These are phyloP conservation scores for Siderastrea radians DNA, from an alignment of 92 coral and sea anemone species.

Conservation along the genomic window DNA sequence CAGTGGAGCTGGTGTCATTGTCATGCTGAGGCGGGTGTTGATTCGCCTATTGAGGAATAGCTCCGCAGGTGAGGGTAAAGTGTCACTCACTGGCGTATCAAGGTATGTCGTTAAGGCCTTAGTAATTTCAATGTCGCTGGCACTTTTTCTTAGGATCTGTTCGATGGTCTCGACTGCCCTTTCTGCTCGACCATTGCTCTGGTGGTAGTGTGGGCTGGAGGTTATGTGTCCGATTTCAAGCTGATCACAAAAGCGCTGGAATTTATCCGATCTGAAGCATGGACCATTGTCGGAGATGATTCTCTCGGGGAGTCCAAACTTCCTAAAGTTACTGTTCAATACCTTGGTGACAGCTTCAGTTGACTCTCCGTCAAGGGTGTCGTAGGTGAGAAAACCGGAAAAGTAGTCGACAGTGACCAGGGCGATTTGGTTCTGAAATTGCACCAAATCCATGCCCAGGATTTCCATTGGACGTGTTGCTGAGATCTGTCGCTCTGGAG, in stretches of 20 bases:
- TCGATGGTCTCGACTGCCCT: constrained; percentile 53
- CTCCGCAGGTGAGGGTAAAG: constrained; percentile 67
- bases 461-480: constrained; percentile 80
- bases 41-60: constrained; percentile 64
- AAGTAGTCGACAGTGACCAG: constrained; percentile 71
- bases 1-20: constrained; percentile 70
- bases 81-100: constrained; percentile 69
- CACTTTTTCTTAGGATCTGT: constrained; percentile 53
- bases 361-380: constrained; percentile 34
- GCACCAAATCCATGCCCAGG: constrained; percentile 67
- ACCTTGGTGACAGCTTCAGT: constrained; percentile 50
- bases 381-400: constrained; percentile 68
- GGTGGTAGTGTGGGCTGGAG: constrained; percentile 68
- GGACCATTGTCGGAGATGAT: constrained; percentile 79
- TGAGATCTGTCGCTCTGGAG: constrained; percentile 80
- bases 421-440: constrained; percentile 49
- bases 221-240: constrained; percentile 72
- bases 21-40: constrained; percentile 72
- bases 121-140: constrained; percentile 56
- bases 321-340: constrained; percentile 61
- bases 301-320: constrained; percentile 67
- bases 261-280: constrained; percentile 66
- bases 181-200: constrained; percentile 74
- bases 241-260: constrained; percentile 61
- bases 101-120: constrained; percentile 58